phyloP scores from a whole-genome alignment of 1,140 invertebrate species.

The Akabosia matsudoensis region DNA sequence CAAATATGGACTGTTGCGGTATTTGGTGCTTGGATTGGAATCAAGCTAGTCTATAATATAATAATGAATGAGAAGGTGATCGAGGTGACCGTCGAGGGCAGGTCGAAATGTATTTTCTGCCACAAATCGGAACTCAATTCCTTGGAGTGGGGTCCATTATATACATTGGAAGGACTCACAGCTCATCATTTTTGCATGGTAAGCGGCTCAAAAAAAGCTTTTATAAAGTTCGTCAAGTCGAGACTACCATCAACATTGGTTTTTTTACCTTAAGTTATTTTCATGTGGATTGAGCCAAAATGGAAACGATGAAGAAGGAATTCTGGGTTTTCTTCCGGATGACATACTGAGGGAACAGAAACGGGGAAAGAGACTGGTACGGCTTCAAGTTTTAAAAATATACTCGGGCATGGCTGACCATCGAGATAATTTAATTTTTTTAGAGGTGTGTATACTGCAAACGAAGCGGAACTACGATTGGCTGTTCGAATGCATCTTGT shows the following conservation, averaged over 20 bases:
- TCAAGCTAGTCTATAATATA: no score
- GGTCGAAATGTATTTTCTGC: conserved; percentile 36
- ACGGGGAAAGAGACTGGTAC: conserved; percentile 59
- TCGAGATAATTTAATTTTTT: no score
- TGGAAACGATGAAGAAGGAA: conserved; percentile 59
- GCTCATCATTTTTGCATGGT: conserved; percentile 45
- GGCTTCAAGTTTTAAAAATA: no score
- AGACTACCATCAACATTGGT: neutral
- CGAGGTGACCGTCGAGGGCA: conserved; percentile 12
- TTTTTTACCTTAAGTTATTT: conserved; percentile 55
- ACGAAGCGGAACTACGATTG: conserved; percentile 58
- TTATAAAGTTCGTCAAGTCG: no score
- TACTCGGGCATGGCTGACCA: no score
- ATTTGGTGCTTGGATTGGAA: no score
- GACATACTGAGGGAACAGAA: conserved; percentile 61
- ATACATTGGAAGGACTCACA: conserved; percentile 24
- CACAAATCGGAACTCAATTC: conserved; percentile 26
- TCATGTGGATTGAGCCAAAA: conserved; percentile 61
- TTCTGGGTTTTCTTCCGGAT: conserved; percentile 61
- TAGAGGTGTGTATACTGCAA: conserved; percentile 63
- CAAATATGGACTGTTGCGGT: no score
- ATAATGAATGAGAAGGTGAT: conserved; percentile 36
- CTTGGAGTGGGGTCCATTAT: conserved; percentile 41
- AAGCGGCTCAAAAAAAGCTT: neutral
- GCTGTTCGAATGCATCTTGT: conserved; percentile 58